Conservation (phyloP, 2,797 vertebrate genomes). For the Gymnothorax reevesii region DNA sequence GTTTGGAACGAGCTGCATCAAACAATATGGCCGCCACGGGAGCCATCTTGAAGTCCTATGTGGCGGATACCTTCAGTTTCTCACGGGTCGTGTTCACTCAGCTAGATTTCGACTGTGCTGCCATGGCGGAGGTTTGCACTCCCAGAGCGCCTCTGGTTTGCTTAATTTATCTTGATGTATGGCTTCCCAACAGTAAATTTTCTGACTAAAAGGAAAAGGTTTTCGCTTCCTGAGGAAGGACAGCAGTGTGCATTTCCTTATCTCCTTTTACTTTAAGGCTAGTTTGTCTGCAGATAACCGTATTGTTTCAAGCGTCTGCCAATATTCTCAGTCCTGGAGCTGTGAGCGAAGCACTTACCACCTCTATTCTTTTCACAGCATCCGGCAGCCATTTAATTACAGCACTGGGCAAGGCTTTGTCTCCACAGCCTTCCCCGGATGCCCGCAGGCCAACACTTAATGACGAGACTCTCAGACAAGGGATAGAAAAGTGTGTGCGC, state of each 20-base stretch:
- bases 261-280: constrained; percentile 45
- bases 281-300: constrained; percentile 55
- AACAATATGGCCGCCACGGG: too few relatives aligned
- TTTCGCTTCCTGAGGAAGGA: constrained; percentile 27
- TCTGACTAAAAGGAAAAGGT: neutral
- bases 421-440: constrained; percentile 51
- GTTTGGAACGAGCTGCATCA: too few relatives aligned
- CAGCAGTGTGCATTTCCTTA: constrained; percentile 39
- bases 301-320: constrained; percentile 63
- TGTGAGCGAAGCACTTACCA: constrained; percentile 57
- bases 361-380: constrained; percentile 55
- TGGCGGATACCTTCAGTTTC: too few relatives aligned
- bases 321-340: constrained; percentile 62
- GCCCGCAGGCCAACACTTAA: constrained; percentile 68
- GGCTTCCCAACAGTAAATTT: neutral
- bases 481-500: constrained; percentile 44
- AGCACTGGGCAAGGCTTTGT: constrained; percentile 45
- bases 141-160: too few relatives aligned
- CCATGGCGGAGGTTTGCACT: too few relatives aligned
- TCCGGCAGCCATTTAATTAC: constrained; percentile 72
- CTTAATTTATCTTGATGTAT: neutral
- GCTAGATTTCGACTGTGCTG: too few relatives aligned
- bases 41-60: too few relatives aligned
- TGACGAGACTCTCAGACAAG: constrained; percentile 58
- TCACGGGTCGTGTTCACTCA: too few relatives aligned